Evolutionary conservation across 64 coral and sea anemone species (phyloP), one percentile per base, ranked within the genome.

Genomic region (Dendrophyllia cribrosa): DNA sequence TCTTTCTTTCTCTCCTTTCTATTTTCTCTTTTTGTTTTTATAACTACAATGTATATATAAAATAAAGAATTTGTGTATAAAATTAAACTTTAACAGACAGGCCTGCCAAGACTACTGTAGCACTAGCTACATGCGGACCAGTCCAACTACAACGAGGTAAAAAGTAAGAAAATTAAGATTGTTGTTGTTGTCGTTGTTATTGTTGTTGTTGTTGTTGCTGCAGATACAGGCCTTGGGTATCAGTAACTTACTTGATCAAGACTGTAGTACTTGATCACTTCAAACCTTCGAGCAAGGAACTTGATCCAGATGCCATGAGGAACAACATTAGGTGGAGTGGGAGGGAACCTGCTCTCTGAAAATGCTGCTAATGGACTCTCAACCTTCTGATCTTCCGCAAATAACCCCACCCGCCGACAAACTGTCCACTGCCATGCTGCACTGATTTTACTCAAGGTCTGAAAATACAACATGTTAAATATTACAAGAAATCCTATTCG

Each of bases 391-490:
- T 96, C 94, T 11, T 51, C 75, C 9, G 94, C 87, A 89, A 99
- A 99, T n/a, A 99, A 59, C 13, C 97, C 97, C 16, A 95, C 84
- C 49, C 94, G 88, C 67, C 97, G 83, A 77, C 91, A 77, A 15
- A 94, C 97, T 7, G 97, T 99, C 97, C 97, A 99, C 79, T 99
- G 97, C 97, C 97, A 99, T 13, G 97, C 97, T 51, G 90, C 90
- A 13, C 94, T 96, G 52, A 99, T 88, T 70, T 99, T 92, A 72
- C 94, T 89, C 3, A 99, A 78, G 51, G 94, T 64, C 95, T 97
- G 69, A 22, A 79, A 86, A 68, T 51, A 13, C 0, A 53, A 24
- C 26, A 6, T 13, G 8, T 55, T 59, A 46, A 45, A 15, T 34
- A 34, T 34, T 34, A 34, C 34, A 34, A 34, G 34, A 34, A 34